These are phyloP conservation scores for Bruchidius siliquastri DNA, from an alignment of 2,888 invertebrate species.

Conservation along the genomic window DNA sequence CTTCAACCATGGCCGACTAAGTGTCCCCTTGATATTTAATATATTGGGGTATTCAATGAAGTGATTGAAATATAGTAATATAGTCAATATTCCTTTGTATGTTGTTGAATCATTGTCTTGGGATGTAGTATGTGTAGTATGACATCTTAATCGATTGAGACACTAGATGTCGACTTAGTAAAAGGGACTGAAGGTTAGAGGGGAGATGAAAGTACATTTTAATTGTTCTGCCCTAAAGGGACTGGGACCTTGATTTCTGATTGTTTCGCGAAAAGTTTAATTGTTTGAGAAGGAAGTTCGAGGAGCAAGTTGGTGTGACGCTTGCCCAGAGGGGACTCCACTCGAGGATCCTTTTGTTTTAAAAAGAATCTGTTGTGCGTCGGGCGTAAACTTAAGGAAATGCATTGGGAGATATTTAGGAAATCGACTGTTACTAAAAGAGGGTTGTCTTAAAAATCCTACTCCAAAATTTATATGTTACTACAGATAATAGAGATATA, in stretches of 20 bases:
- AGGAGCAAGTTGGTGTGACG: background rate
- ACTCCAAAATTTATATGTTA: too few relatives aligned
- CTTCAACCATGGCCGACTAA: too few relatives aligned
- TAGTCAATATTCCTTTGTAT: too few relatives aligned
- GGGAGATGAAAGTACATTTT: slow-evolving; percentile 5
- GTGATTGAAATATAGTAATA: too few relatives aligned
- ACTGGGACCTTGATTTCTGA: background rate
- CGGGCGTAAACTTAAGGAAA: background rate
- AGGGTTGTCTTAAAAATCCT: too few relatives aligned
- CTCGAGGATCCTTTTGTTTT: background rate
- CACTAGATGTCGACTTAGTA: slow-evolving; percentile 1
- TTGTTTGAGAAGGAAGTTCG: background rate
- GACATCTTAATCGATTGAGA: slow-evolving; percentile 9
- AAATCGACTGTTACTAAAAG: background rate
- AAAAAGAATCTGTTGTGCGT: background rate
- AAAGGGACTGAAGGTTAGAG: background rate
- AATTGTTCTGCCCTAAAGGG: slow-evolving; percentile 2
- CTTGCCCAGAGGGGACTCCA: background rate
- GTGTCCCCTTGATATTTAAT: too few relatives aligned
- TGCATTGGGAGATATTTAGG: background rate
- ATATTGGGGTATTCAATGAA: too few relatives aligned
- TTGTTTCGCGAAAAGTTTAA: background rate
- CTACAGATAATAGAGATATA: too few relatives aligned
- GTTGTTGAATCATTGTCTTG: too few relatives aligned
- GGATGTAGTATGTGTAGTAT: slow-evolving; percentile 6